A percentile compares a stretch with the other conserved stretches of the same genome.
Evolutionary conservation across 1,140 invertebrate genomes (phyloP).

Genomic region (Fopius arisanus): DNA sequence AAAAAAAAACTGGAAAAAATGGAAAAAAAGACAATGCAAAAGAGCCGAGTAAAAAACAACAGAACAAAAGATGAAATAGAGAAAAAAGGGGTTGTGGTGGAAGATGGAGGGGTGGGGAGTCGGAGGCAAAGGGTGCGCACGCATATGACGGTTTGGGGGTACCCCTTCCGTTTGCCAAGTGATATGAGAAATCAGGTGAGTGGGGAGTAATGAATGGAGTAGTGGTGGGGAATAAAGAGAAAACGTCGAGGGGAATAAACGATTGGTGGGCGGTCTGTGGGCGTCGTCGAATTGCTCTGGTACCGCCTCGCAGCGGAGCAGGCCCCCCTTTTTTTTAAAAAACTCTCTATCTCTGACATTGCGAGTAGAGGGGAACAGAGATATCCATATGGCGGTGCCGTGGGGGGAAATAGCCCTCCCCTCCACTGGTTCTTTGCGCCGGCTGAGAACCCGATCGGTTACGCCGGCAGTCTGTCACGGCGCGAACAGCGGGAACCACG

Average conservation of each 20-base stretch:
- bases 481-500: constrained; percentile 64
- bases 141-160: constrained; percentile 19
- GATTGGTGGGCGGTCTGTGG: constrained; percentile 50
- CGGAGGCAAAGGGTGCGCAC: constrained; percentile 19
- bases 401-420: constrained; percentile 13
- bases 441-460: constrained; percentile 47
- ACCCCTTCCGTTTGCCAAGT: neutral
- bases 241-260: constrained; percentile 37
- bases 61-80: constrained; percentile 13
- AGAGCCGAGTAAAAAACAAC: constrained; percentile 12
- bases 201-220: constrained; percentile 4
- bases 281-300: constrained; percentile 49
- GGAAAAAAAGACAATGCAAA: constrained; percentile 10
- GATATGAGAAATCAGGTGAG: neutral
- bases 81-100: constrained; percentile 3
- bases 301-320: constrained; percentile 48
- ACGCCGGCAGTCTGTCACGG: constrained; percentile 63
- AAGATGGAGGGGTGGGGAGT: neutral
- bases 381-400: neutral
- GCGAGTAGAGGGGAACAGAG: neutral
- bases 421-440: constrained; percentile 36
- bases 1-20: too few relatives aligned
- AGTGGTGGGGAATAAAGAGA: constrained; percentile 12
- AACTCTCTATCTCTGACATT: constrained; percentile 10
- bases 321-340: constrained; percentile 57